Base-by-base conservation (phyloP, 2,888 invertebrate genomes). In the Apamea anceps region DNA sequence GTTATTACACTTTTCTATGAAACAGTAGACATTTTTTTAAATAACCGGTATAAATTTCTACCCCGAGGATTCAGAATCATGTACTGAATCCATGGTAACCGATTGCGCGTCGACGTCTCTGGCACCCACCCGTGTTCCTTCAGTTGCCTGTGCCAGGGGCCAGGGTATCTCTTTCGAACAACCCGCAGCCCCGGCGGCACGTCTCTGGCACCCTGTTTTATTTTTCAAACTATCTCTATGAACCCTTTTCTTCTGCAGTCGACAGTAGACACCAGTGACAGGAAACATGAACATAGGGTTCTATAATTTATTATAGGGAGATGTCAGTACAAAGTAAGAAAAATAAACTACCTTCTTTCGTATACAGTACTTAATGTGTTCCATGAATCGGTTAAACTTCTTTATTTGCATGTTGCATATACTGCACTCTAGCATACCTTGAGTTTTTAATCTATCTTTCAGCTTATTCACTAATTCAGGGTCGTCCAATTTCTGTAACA, bases 401-500 rank as follows among this genome's bases (percentile, higher is more conserved):
- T 84, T 91, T 12, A 87, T 83, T 87, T 91, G 87, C 73, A 73
- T 79, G 75, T 83, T 75, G 82, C 94, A 95, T 87, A 93, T 88
- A 73, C 91, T 86, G 84, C 95, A 95, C 82, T 86, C 90, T 48
- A 94, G 84, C 48, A 80, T 71, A 28, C 91, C 90, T 25, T 67
- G 57, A 37, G 68, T 63, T 70, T 90, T 88, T 45, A 94, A 80
- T 77, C 82, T 91, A 72, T 87, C 63, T 65, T 84, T 87, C 72
- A 94, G 79, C 68, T 91, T 92, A 67, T 82, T 79, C 57, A 88
- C 32, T 79, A 94, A 88, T 51, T 82, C 79, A 68, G 86, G 87
- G 76, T 93, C 85, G 66, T 92, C 82, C 12, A 92, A 81, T 77
- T 94, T 88, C 94, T 95, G 90, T 54, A 92, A 90, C 25, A 80